Evolutionary conservation across 2,113 vertebrate genomes (phyloP), one percentile per base, ranked within the genome.

Genomic region (Malurus elegans): DNA sequence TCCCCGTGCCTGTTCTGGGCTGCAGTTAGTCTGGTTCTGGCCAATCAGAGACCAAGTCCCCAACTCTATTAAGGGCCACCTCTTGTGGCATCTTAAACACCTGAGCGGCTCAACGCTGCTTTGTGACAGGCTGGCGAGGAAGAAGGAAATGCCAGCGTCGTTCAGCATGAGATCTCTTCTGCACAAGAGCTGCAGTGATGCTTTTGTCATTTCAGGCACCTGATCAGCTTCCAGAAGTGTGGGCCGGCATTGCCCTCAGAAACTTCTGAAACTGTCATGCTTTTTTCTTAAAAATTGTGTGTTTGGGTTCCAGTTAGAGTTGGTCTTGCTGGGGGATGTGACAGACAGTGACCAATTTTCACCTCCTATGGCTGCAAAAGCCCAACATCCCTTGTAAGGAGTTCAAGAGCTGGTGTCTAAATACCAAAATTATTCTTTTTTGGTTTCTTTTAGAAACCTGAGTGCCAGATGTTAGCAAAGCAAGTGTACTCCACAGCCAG

Each of bases 1-100:
- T 57, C 71, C 25, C 4, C 1, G 0, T 0, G 32, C 36, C 48
- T 0, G 0, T 12, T 19, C 10, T 0, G 2, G 78, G 50, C 84
- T 79, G 66, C 60, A 29, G 8, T 44, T 40, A 8, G 25, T 67
- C 74, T 56, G 44, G 6, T 50, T 47, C 79, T 0, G 0, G n/a
- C 64, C 83, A 83, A 80, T 16, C 66, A 72, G 51, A 70, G 71
- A 38, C 13, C 10, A 61, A 76, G 57, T 18, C 24, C 38, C 13
- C 57, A 9, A 0, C 31, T 57, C 44, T 32, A 24, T 25, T 29
- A 66, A 70, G 45, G 76, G 78, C 48, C 81, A 38, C 56, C 19
- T 86, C 58, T 72, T 53, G 61, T 12, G 40, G 56, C 42, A 61
- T 31, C 64, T 31, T n/a, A 69, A 57, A 40, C 0, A 0, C 29